These are phyloP conservation scores for Lophochroa leadbeateri DNA, from an alignment of 2,113 vertebrate species.

Conservation along the genomic window DNA sequence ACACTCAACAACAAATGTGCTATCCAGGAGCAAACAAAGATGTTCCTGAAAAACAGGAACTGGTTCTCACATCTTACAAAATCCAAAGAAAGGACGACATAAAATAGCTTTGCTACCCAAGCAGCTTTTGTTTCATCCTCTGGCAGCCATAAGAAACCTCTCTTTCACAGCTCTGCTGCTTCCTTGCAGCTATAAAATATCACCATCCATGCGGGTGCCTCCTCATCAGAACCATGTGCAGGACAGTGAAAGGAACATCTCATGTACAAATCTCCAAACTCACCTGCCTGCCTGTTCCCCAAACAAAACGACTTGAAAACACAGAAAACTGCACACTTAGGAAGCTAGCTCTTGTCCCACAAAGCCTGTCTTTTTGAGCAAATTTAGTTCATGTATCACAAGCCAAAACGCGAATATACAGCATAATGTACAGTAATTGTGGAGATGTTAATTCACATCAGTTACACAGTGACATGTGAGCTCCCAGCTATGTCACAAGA, in stretches of 20 bases:
- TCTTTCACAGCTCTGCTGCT: not conserved
- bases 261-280: not conserved
- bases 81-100: not conserved
- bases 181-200: not conserved
- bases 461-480: not conserved
- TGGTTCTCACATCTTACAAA: not conserved
- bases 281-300: not conserved
- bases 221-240: accelerated
- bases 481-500: not conserved
- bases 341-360: not conserved
- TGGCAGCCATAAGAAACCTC: not conserved
- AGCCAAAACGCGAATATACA: not conserved
- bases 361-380: not conserved
- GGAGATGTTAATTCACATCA: not conserved
- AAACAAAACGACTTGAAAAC: not conserved
- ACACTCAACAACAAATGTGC: not conserved
- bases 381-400: not conserved
- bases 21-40: not conserved
- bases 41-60: not conserved
- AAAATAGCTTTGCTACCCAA: not conserved
- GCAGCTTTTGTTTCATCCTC: not conserved
- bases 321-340: accelerated
- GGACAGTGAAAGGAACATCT: not conserved
- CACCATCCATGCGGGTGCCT: not conserved
- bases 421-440: too few relatives aligned